Conservation (phyloP, 2,888 invertebrate genomes). For the Spodoptera picta region DNA sequence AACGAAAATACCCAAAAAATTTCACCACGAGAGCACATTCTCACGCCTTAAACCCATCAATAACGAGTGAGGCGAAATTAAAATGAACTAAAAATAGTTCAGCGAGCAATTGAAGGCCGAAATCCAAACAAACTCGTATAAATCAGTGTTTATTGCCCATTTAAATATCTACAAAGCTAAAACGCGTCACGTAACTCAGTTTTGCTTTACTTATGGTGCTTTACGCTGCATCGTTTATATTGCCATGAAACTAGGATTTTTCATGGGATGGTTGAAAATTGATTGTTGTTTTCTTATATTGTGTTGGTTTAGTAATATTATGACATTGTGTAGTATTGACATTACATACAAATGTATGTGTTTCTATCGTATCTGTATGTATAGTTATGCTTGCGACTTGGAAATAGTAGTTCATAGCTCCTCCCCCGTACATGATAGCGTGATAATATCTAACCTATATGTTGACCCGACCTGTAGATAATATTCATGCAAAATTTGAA, state of each 20-base stretch:
- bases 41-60: slow-evolving; percentile 66
- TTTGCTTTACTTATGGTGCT: slow-evolving; percentile 61
- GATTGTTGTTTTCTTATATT: background rate
- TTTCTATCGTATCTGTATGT: no score
- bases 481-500: no score
- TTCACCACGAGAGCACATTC: slow-evolving; percentile 29
- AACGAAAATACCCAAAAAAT: slow-evolving; percentile 1
- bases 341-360: no score
- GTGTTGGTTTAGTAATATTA: no score
- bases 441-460: no score
- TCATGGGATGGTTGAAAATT: background rate
- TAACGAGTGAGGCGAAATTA: slow-evolving; percentile 63
- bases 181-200: slow-evolving; percentile 72
- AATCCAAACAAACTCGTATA: slow-evolving; percentile 70
- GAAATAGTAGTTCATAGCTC: no score
- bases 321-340: no score
- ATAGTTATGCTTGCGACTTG: no score
- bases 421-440: no score
- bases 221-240: slow-evolving; percentile 55
- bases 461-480: no score
- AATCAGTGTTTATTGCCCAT: slow-evolving; percentile 78
- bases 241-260: slow-evolving; percentile 49
- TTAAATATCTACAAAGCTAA: slow-evolving; percentile 73
- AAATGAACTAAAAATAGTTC: slow-evolving; percentile 64
- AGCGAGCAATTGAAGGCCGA: slow-evolving; percentile 62